Evolutionary conservation across 2,888 invertebrate genomes (phyloP), one percentile per base, ranked within the genome.

Genomic region (Matsumyia berberina): DNA sequence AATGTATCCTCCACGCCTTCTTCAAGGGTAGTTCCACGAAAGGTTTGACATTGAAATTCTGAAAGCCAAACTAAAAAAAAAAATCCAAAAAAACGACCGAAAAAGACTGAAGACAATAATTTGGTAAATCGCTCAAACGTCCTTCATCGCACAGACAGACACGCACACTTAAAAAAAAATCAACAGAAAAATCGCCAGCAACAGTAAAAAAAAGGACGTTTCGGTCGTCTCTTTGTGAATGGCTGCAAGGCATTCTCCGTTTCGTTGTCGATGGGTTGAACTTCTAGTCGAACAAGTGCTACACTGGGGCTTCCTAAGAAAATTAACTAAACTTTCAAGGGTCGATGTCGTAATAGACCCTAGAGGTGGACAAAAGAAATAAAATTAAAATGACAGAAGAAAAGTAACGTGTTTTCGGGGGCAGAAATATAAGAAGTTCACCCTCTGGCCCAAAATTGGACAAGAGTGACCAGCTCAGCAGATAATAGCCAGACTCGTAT

Each of bases 21-120:
- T 62, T 39, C 37, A 44, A 69, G 64, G 73, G 73, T 69, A 74
- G 73, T 57, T 79, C 57, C 62, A 78, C 57, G 55, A 62, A 78
- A 57, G 79, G 79, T 69, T 79, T 83, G 83, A 83, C 83, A 83
- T 79, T 83, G 83, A 83, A 79, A 73, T 73, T 73, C 33, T 66
- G 9, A 35, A 49, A 73, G 67, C 49, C 17, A 78, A 49, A 72
- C 2, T 24, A 51, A 53, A 46, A 33, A 64, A 51, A 19, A 39
- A 55, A 58, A 55, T n/a, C 69, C n/a, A 17, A 42, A 64, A 35
- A 46, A 12, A 19, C 39, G 12, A 51, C 19, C 29, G 29, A 74
- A n/a, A n/a, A 70, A 57, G 4, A 24, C 24, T 33, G 55, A 69
- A 82, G 70, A 77, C 70, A 72, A 69, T 62, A 58, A 69, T 78